Base-by-base conservation (phyloP, 2,113 vertebrate genomes). In the Uria aalge region DNA sequence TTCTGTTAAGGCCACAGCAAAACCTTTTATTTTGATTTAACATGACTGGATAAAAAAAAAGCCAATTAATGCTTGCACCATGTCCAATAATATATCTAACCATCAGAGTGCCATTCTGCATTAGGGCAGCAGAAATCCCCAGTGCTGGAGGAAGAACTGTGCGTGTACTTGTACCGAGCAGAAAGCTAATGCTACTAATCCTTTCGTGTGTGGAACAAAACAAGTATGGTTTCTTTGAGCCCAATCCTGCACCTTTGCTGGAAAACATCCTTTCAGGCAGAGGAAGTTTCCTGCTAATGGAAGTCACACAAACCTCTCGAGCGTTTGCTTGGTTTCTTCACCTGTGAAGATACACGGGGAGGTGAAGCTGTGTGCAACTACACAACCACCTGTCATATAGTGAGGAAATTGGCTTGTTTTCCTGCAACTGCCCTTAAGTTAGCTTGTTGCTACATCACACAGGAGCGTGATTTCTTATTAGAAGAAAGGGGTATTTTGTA, bases 141-240 rank as follows among this genome's bases (percentile, higher is more conserved):
- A 13, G 50, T 43, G 57, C 45, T 63, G 67, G n/a, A 88, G 67
- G 20, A 88, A 17, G 21, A 62, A 16, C 53, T 64, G 41, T 21
- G 7, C 0, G 0, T 3, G 2, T 21, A 19, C 20, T 5, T 55
- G 43, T 15, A 23, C 5, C 29, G 41, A 66, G 40, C 47, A 66
- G 52, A 52, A 56, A 55, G 50, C 19, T 57, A 69, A 17, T 7
- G 29, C 41, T 64, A 52, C 36, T 15, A 85, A 68, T 11, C 24
- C 40, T 73, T 50, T 23, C 47, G 56, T 47, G 20, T 21, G 45
- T 15, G 72, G 34, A 73, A 73, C 4, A 53, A 75, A 72, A 15
- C 13, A 48, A 53, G 11, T 11, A 16, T 40, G 36, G 9, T 38
- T 82, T 59, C n/a, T 41, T 34, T 48, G 57, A 38, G 38, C 47